A percentile compares a stretch with the other conserved stretches of the same genome.
phyloP scores from a whole-genome alignment of 2,797 vertebrate genomes.

The Macropodus opercularis region DNA sequence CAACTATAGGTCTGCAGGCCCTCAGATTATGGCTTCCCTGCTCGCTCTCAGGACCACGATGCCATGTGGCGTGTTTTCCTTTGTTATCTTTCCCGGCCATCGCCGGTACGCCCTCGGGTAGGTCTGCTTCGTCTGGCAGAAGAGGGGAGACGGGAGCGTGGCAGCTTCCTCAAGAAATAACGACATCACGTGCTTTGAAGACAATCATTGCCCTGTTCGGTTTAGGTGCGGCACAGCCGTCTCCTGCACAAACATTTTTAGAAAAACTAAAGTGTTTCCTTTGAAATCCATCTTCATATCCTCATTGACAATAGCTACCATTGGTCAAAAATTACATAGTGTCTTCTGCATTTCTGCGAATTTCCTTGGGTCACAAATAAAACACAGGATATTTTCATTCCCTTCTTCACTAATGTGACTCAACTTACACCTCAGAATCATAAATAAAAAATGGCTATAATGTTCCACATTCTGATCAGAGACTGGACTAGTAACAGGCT shows the following conservation, averaged over 20 bases:
- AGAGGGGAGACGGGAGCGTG: slow-evolving; percentile 16
- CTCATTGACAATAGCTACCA: no score
- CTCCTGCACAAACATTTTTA: slow-evolving; percentile 17
- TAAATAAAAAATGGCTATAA: no score
- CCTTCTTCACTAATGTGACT: no score
- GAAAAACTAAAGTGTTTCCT: not conserved
- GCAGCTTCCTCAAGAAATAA: slow-evolving; percentile 36
- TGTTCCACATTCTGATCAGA: slow-evolving; percentile 6
- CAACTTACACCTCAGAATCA: no score
- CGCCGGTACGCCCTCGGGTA: slow-evolving; percentile 13
- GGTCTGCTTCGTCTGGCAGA: slow-evolving; percentile 30
- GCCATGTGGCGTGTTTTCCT: slow-evolving; percentile 27
- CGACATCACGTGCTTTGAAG: slow-evolving; percentile 57
- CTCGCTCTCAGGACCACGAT: slow-evolving; percentile 8
- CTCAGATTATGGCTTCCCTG: slow-evolving; percentile 27
- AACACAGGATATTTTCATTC: no score
- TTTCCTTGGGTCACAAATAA: not conserved
- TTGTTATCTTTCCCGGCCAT: slow-evolving; percentile 25
- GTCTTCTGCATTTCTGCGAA: not conserved
- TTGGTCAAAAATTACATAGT: not conserved
- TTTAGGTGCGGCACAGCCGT: slow-evolving; percentile 21
- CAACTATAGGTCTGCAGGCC: slow-evolving; percentile 24
- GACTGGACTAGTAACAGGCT: no score
- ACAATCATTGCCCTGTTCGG: slow-evolving; percentile 37
- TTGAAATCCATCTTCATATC: not conserved